Evolutionary conservation across 2,888 invertebrate genomes (phyloP).

Genomic region (Rambutsinella grinnellia): DNA sequence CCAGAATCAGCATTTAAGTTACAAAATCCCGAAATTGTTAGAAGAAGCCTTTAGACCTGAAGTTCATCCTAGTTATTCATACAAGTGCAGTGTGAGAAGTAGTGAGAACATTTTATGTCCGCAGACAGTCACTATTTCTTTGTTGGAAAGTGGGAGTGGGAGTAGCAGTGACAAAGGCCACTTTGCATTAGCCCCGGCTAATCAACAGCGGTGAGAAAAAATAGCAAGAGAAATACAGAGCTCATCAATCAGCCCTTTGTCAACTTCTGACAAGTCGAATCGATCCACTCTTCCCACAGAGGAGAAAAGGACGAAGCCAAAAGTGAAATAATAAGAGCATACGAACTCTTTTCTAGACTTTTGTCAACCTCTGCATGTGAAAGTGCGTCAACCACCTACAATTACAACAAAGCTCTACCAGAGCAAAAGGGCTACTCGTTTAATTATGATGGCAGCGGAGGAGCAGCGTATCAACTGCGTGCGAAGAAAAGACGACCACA

Average conservation of each 20-base stretch:
- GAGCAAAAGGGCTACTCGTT: no score
- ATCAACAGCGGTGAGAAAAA: conserved; percentile 53
- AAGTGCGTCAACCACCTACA: no score
- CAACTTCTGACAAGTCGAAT: conserved; percentile 41
- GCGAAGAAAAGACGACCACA: conserved; percentile 51
- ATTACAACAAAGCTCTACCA: no score
- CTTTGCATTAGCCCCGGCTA: conserved; percentile 45
- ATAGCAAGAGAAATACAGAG: no score
- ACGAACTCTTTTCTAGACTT: no score
- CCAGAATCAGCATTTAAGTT: conserved; percentile 16
- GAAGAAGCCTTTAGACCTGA: conserved; percentile 56
- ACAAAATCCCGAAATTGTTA: conserved; percentile 43
- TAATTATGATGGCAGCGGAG: conserved; percentile 60
- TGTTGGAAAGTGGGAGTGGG: conserved; percentile 25
- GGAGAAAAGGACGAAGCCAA: neutral
- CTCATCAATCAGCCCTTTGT: conserved; percentile 61
- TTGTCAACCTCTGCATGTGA: no score
- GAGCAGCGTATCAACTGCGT: conserved; percentile 58
- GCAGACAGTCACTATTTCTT: conserved; percentile 47
- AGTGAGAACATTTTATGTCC: conserved; percentile 47
- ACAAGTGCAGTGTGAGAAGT: conserved; percentile 57
- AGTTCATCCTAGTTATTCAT: conserved; percentile 50
- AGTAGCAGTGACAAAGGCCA: conserved; percentile 41
- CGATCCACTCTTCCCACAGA: conserved; percentile 41
- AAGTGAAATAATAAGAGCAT: no score